These are phyloP conservation scores for Hemicentrotus pulcherrimus DNA, from an alignment of 35 echinoderm and acorn worm species.

Conservation along the genomic window DNA sequence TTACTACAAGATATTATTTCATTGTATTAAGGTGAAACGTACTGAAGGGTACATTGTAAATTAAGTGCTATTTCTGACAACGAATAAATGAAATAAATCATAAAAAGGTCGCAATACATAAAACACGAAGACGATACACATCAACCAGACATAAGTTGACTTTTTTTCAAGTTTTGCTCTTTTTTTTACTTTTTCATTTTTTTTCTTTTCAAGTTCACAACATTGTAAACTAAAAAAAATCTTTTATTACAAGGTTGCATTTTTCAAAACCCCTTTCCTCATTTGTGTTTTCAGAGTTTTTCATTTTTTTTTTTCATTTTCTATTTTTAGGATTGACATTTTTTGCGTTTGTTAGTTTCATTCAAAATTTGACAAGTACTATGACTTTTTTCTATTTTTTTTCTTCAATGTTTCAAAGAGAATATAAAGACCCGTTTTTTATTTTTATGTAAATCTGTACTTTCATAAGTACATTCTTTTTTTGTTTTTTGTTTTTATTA, in stretches of 20 bases:
- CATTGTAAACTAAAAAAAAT: background rate
- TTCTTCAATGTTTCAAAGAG: background rate
- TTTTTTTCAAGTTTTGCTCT: constrained; percentile 19
- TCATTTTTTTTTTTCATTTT: constrained; percentile 34
- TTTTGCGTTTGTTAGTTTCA: constrained; percentile 23
- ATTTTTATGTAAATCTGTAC: constrained; percentile 21
- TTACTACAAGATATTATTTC: background rate
- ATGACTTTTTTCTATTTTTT: constrained; percentile 24
- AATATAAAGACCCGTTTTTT: constrained; percentile 16
- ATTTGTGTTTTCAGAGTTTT: constrained; percentile 38
- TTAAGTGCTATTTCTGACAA: background rate
- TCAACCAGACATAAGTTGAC: constrained; percentile 29
- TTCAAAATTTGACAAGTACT: constrained; percentile 35
- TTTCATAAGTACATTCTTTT: background rate
- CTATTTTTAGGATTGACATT: background rate
- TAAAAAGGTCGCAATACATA: background rate
- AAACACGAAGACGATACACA: background rate
- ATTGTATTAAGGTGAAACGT: background rate
- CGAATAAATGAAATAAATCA: background rate
- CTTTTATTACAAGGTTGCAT: constrained; percentile 15
- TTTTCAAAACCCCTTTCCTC: background rate
- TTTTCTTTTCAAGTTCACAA: background rate
- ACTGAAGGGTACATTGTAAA: background rate
- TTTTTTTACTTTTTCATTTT: constrained; percentile 40
- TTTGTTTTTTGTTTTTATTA: constrained; percentile 37